Evolutionary conservation across 2,888 invertebrate genomes (phyloP), one percentile per base, ranked within the genome.

Genomic region (Neoaliturus tenellus): DNA sequence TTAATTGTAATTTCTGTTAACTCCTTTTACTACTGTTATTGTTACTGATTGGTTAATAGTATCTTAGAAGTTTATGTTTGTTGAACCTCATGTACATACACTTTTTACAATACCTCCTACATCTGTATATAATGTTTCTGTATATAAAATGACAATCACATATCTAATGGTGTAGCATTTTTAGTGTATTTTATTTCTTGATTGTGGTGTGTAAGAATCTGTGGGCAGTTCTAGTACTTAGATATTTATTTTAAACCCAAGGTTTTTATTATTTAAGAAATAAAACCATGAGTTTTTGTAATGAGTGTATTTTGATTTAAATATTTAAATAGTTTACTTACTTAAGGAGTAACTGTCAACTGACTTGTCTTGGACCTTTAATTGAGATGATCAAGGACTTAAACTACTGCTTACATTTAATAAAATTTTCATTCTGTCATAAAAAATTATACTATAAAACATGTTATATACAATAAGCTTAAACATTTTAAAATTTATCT

Each of bases 111-210:
- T 33, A n/a, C 48, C 48, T 31, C 75, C 28, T 48, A 28, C 17
- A 20, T 17, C 23, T 44, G 75, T 75, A 44, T 3, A 44, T 44
- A 75, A 75, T 75, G 17, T 81, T 81, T 81, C 23, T 81, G 81
- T 81, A 81, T 2, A 81, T 81, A 67, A 41, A 81, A 67, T 25
- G 81, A 81, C 81, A 81, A 81, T 81, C 81, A 81, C 81, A 81
- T 81, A 81, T 81, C 81, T 81, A 81, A 62, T 12, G 28, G 31
- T 62, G 62, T 62, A 62, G 55, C 62, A 28, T 6, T 62, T 62
- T 62, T 31, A 55, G 20, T 55, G 55, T 23, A 62, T 62, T 62
- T 62, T 3, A 17, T 62, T 62, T 62, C 14, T 62, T 62, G 31
- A 31, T 4, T 62, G 62, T 62, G 62, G 62, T 25, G 62, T 62